Conservation (phyloP, 2,888 invertebrate genomes). For the Ariolimax columbianus region DNA sequence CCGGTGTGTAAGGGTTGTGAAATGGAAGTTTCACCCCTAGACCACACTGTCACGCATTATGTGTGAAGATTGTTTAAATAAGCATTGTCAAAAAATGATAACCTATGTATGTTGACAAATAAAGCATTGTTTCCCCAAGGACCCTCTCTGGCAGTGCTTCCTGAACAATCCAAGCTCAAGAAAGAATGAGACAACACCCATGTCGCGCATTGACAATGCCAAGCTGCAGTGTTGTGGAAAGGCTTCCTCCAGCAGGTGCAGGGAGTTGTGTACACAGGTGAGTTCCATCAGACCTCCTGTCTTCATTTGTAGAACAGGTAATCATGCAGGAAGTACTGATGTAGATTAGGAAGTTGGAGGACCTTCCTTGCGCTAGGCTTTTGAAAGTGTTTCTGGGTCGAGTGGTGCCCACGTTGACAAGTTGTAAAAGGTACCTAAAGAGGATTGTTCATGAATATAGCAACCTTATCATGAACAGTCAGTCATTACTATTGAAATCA, state of each 20-base stretch:
- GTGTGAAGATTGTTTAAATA: not conserved
- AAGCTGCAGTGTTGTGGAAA: constrained; percentile 88
- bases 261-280: constrained; percentile 77
- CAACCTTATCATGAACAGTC: no score
- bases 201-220: constrained; percentile 90
- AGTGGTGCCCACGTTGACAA: no score
- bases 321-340: no score
- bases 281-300: not conserved
- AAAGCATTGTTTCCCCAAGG: constrained; percentile 75
- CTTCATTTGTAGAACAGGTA: no score
- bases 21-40: no score
- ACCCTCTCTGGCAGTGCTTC: constrained; percentile 89
- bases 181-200: constrained; percentile 77
- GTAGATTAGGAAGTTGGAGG: no score
- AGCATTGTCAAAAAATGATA: not conserved
- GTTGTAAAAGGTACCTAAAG: no score
- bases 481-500: no score
- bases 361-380: no score
- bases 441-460: no score
- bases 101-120: not conserved
- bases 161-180: constrained; percentile 80
- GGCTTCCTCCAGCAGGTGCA: constrained; percentile 81
- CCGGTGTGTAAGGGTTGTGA: no score
- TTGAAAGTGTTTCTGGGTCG: no score
- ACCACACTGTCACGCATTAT: not conserved